Evolutionary conservation across 1,140 invertebrate species (phyloP).

Genomic region (Temnothorax curvispinosus): DNA sequence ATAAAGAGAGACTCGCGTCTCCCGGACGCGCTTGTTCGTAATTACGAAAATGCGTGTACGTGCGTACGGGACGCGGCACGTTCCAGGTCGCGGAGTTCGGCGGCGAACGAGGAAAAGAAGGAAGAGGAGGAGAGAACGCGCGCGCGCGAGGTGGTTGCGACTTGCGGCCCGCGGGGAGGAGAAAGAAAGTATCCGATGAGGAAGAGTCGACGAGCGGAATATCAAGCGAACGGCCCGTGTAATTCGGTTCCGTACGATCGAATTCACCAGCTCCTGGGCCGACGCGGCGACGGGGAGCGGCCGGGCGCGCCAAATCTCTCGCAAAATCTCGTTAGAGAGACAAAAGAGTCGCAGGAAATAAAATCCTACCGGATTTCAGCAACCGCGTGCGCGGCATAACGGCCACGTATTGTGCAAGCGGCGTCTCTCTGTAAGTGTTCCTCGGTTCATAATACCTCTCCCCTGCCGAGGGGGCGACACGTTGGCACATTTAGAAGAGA

Average conservation of each 20-base stretch:
- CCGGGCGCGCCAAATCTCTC: constrained; percentile 78
- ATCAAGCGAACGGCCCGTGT: constrained; percentile 76
- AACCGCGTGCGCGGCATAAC: constrained; percentile 25
- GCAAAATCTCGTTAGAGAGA: constrained; percentile 78
- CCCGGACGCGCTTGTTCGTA: constrained; percentile 10
- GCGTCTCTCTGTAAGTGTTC: constrained; percentile 16
- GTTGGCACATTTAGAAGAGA: not conserved
- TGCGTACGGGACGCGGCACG: constrained; percentile 38
- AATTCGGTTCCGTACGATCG: constrained; percentile 81
- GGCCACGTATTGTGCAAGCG: constrained; percentile 28
- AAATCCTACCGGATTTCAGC: constrained; percentile 57
- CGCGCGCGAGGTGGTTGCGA: not conserved
- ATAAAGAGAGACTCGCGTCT: not conserved
- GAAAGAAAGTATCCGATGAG: constrained; percentile 40
- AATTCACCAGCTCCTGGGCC: constrained; percentile 60
- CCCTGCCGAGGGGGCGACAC: too few species aligned
- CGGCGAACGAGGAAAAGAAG: not conserved
- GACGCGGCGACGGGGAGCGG: constrained; percentile 3
- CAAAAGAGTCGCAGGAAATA: constrained; percentile 59
- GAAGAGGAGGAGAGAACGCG: not conserved
- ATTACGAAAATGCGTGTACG: constrained; percentile 56
- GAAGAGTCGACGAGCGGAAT: constrained; percentile 61
- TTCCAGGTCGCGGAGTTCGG: constrained; percentile 25
- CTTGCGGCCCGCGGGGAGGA: not conserved
- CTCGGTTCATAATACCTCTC: constrained; percentile 11